Percentiles rank a stretch among this genome's conserved stretches.
phyloP scores from a whole-genome alignment of 2,113 vertebrate species.

The Polypterus senegalus region DNA sequence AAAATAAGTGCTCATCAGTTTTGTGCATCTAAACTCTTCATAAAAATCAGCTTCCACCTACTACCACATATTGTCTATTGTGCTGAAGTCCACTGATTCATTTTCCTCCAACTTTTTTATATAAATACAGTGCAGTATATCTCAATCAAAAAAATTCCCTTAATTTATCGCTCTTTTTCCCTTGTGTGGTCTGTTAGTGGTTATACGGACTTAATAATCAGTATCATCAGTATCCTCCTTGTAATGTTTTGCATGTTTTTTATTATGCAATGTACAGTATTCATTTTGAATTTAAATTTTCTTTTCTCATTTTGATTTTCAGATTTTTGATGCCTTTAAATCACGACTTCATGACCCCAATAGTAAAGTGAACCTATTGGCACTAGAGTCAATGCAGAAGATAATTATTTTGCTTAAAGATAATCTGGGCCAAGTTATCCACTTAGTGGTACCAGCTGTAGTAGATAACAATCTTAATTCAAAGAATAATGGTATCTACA shows the following conservation, averaged over 20 bases:
- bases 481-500: conserved; percentile 74
- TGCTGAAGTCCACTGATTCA: too few species aligned
- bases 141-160: too few species aligned
- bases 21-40: too few species aligned
- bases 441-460: conserved; percentile 76
- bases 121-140: too few species aligned
- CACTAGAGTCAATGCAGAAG: conserved; percentile 72
- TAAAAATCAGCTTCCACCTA: too few species aligned
- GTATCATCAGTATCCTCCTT: background rate
- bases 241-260: background rate
- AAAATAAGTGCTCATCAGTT: too few species aligned
- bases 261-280: too few species aligned
- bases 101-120: too few species aligned
- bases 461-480: conserved; percentile 95
- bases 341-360: conserved; percentile 80
- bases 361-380: conserved; percentile 79
- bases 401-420: conserved; percentile 68
- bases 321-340: conserved; percentile 87
- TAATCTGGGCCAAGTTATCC: conserved; percentile 67
- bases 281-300: background rate
- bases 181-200: too few species aligned
- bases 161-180: too few species aligned
- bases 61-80: too few species aligned
- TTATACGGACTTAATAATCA: background rate
- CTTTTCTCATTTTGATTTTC: conserved; percentile 11